phyloP scores from a whole-genome alignment of 2,888 invertebrate genomes.

The Lasioglossum lativentre region DNA sequence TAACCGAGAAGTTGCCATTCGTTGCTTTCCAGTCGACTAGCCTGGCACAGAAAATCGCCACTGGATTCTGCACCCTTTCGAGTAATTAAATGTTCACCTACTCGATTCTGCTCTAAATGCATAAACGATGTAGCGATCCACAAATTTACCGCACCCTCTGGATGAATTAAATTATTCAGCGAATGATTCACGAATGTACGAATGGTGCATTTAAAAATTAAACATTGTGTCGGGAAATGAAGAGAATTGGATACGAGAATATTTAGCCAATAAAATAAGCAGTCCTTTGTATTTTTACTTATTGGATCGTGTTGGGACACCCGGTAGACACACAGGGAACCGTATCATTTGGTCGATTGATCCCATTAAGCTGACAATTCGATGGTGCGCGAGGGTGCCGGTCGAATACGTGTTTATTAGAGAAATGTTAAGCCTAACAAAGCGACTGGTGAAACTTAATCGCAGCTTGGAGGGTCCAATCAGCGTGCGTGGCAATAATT shows the following conservation, averaged over 20 bases:
- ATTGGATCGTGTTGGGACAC: not conserved
- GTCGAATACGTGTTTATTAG: constrained; percentile 32
- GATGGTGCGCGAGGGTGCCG: not conserved
- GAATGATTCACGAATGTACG: no score
- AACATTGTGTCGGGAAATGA: no score
- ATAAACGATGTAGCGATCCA: no score
- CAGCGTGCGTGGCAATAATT: constrained; percentile 55
- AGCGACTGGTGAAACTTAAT: constrained; percentile 51
- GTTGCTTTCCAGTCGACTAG: not conserved
- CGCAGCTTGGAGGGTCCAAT: constrained; percentile 54
- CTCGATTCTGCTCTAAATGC: no score
- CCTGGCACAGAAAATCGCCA: no score
- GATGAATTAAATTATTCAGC: no score
- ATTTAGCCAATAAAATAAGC: not conserved
- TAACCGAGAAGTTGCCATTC: not conserved
- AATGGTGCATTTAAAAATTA: not conserved
- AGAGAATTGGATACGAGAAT: not conserved
- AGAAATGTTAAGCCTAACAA: constrained; percentile 23
- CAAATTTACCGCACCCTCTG: no score
- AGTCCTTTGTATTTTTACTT: not conserved
- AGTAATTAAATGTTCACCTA: no score
- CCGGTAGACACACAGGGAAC: not conserved
- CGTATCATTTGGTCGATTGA: constrained; percentile 6
- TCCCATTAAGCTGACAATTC: constrained; percentile 7
- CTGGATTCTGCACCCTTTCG: no score